Base-by-base conservation (phyloP, 2,888 invertebrate genomes). In the Aproaerema taeniolella region DNA sequence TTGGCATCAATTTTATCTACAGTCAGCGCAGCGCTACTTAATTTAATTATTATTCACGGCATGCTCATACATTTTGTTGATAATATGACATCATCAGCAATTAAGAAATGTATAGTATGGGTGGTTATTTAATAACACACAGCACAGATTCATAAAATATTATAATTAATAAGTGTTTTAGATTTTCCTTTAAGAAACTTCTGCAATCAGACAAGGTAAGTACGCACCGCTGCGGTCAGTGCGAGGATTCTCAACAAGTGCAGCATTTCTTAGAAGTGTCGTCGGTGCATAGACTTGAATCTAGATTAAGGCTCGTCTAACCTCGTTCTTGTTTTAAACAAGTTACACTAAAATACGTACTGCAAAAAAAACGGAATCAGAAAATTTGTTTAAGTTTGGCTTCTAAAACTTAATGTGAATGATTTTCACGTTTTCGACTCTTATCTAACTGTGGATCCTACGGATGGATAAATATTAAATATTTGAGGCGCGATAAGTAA, bases 401-500 rank as follows among this genome's bases (percentile, higher is more conserved):
- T 20, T 34, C 40, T 40, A 30, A 31, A 31, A 8, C 28, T 8
- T 20, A 4, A 20, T 20, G 17, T 40, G n/a, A 31, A 31, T 40
- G 26, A 37, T 34, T 32, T 38, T 31, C 26, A 31, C 35, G 38
- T 33, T 24, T 31, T 37, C 41, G 40, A 34, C 35, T 46, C 47
- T 53, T 53, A 53, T 52, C 50, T 44, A 39, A 46, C 44, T 43
- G 41, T 38, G 46, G 51, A 55, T 56, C 57, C 50, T 45, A 53
- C 47, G 51, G 41, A 52, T 42, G 47, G 43, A 58, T 55, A 58
- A 62, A 67, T 61, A 61, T 58, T 57, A 58, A 62, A 59, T 61
- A 64, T 65, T 67, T 58, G 52, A 57, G 46, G 48, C 55, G 50
- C 53, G 65, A 65, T 68, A 67, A 61, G 59, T 53, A 52, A 62